Conservation (phyloP, 2,797 vertebrate species). For the Lepidocolaptes lacrymiger region DNA sequence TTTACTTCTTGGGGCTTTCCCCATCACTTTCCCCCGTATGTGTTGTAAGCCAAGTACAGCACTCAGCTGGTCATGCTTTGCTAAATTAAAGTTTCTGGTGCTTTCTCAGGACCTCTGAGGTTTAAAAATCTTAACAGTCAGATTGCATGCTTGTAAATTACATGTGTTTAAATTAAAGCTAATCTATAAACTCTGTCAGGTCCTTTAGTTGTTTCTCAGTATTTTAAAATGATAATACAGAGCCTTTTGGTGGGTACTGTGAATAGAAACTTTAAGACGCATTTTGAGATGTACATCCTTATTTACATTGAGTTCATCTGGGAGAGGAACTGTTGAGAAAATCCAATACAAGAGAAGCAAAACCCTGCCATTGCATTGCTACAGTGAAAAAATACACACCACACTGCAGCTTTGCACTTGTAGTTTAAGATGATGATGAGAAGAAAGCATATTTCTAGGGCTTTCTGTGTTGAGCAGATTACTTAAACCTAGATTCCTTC, state of each 20-base stretch:
- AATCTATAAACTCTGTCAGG: background rate
- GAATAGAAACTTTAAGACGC: background rate
- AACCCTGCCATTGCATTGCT: background rate
- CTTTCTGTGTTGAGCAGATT: slow-evolving; percentile 21
- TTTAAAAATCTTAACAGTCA: background rate
- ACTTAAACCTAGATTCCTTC: slow-evolving; percentile 10
- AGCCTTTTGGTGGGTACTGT: background rate
- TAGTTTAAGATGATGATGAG: background rate
- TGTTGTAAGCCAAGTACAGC: background rate
- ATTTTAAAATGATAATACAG: background rate
- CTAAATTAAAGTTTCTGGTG: background rate
- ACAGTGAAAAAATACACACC: background rate
- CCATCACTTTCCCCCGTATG: background rate
- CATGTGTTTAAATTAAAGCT: background rate
- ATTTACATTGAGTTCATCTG: background rate
- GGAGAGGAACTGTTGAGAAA: background rate
- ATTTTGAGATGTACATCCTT: background rate
- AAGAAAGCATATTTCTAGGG: background rate
- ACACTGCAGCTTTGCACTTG: background rate
- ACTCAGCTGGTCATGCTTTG: background rate
- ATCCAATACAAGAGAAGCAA: background rate
- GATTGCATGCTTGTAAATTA: background rate
- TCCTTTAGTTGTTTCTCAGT: background rate
- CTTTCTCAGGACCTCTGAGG: background rate
- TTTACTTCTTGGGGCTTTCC: background rate